These are phyloP conservation scores for Struthio camelus DNA, from an alignment of 2,113 vertebrate genomes.

Conservation along the genomic window DNA sequence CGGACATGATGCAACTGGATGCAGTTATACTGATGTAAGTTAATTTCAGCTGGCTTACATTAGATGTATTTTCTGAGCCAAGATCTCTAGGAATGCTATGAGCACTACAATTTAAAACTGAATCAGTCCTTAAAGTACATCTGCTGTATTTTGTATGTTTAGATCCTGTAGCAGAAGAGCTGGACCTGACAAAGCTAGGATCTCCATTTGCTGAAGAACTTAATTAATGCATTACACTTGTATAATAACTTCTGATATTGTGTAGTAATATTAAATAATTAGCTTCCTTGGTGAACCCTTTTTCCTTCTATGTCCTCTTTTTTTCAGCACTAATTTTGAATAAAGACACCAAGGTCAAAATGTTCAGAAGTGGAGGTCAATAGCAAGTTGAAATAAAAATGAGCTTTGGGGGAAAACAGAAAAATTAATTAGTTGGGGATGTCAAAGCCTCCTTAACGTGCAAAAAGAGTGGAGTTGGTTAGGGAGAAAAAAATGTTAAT, in stretches of 20 bases:
- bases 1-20: background rate
- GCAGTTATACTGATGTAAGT: background rate
- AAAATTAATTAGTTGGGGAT: conserved; percentile 58
- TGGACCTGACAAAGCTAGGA: background rate
- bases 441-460: conserved; percentile 20
- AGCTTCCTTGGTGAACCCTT: conserved; percentile 7
- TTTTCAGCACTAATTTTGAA: conserved; percentile 8
- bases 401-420: conserved; percentile 1
- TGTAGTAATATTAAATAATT: conserved; percentile 32
- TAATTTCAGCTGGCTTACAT: background rate
- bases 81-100: background rate
- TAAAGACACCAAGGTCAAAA: background rate
- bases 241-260: background rate
- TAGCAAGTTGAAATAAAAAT: conserved; percentile 27
- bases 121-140: background rate
- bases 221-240: conserved; percentile 12
- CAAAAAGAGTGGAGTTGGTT: background rate
- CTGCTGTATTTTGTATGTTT: background rate
- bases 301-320: background rate
- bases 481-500: conserved; percentile 41
- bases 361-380: conserved; percentile 43
- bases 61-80: background rate
- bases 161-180: background rate
- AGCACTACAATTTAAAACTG: background rate
- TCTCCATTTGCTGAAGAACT: background rate